Percentiles rank a stretch among this genome's conserved stretches.
phyloP scores from a whole-genome alignment of 2,888 invertebrate species.

The Anagyrus pseudococci region DNA sequence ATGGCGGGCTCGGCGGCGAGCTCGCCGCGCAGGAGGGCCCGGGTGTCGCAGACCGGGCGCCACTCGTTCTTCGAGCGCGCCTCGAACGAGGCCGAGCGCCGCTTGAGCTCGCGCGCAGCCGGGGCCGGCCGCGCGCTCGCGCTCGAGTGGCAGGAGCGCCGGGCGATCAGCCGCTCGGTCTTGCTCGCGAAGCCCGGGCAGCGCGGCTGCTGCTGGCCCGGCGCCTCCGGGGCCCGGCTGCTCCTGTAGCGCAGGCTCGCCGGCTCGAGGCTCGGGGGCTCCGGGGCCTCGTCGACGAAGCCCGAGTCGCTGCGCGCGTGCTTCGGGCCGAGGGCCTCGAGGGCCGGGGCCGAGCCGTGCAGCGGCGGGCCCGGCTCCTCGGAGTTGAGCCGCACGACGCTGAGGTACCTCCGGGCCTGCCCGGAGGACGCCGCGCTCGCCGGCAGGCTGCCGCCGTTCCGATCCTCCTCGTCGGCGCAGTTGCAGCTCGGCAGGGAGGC shows the following conservation, averaged over 20 bases:
- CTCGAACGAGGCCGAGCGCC: constrained; percentile 50
- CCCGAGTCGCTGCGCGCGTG: constrained; percentile 41
- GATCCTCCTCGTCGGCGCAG: constrained; percentile 21
- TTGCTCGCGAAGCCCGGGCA: constrained; percentile 42
- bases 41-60: constrained; percentile 34
- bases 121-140: constrained; percentile 11
- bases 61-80: constrained; percentile 31
- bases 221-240: too few relatives aligned
- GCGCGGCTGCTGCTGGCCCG: background rate
- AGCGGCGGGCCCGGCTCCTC: background rate
- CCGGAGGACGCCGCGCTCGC: constrained; percentile 28
- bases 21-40: constrained; percentile 44
- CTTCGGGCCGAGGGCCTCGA: constrained; percentile 30
- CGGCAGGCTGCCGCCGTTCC: constrained; percentile 16
- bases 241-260: background rate
- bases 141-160: constrained; percentile 36
- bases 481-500: constrained; percentile 1
- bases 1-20: constrained; percentile 30
- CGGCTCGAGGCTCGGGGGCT: too few relatives aligned
- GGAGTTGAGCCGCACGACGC: constrained; percentile 31
- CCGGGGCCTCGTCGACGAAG: constrained; percentile 32
- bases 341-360: constrained; percentile 3
- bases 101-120: constrained; percentile 36
- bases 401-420: constrained; percentile 32
- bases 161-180: constrained; percentile 46